Percentiles rank a stretch among this genome's conserved stretches.
Conservation (phyloP, 2,888 invertebrate species). For the Rugalucina vietnamica region DNA sequence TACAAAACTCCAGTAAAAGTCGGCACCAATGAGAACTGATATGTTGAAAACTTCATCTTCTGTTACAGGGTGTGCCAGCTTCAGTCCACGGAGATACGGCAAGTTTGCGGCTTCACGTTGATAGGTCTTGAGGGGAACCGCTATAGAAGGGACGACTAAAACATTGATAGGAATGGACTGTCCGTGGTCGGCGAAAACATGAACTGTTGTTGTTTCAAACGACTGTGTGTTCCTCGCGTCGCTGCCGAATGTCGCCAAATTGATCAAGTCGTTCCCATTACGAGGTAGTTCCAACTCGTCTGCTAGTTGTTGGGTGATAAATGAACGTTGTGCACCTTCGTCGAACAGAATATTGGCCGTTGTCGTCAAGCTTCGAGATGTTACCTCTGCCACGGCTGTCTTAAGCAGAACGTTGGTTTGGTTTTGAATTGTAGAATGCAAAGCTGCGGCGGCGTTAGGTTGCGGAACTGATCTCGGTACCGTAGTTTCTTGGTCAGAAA, state of each 20-base stretch:
- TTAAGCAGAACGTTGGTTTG: conserved; percentile 31
- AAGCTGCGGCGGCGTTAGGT: background rate
- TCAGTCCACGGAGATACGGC: conserved; percentile 20
- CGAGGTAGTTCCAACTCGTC: background rate
- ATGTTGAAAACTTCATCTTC: conserved; percentile 23
- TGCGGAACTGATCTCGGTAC: too few relatives aligned
- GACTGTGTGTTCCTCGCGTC: background rate
- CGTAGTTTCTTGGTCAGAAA: background rate
- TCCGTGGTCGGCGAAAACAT: conserved; percentile 16
- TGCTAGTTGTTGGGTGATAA: background rate
- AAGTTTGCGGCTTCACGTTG: background rate
- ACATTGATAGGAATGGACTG: conserved; percentile 35
- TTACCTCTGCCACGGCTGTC: conserved; percentile 39
- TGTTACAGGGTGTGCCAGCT: conserved; percentile 45
- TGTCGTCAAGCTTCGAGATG: background rate
- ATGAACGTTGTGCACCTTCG: conserved; percentile 40
- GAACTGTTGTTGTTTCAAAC: conserved; percentile 8
- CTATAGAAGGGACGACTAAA: conserved; percentile 44
- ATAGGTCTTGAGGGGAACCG: conserved; percentile 26
- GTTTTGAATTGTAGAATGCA: background rate
- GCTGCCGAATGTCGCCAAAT: background rate
- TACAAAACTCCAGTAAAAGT: conserved; percentile 57
- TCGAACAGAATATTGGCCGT: conserved; percentile 48
- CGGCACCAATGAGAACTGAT: conserved; percentile 47
- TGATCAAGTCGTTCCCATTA: background rate